A percentile compares a stretch with the other conserved stretches of the same genome.
phyloP scores from a whole-genome alignment of 2,888 invertebrate species.

The Biston betularia region DNA sequence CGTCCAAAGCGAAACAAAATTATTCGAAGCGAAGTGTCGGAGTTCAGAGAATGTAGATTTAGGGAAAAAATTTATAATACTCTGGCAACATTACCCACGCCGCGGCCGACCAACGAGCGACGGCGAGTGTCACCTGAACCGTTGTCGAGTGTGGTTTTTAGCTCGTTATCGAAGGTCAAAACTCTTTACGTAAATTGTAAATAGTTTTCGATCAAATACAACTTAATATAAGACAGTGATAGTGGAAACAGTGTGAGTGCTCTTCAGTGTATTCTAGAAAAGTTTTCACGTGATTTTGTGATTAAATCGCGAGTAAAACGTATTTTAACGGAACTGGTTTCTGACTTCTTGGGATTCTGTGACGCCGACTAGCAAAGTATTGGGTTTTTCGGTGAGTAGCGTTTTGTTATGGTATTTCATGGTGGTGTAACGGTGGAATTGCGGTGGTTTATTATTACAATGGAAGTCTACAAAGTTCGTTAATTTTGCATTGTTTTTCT shows the following conservation, averaged over 20 bases:
- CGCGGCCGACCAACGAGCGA: too few relatives aligned
- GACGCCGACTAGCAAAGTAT: constrained; percentile 58
- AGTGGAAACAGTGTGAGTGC: constrained; percentile 70
- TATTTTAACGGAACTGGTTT: constrained; percentile 69
- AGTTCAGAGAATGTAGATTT: too few relatives aligned
- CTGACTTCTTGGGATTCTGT: constrained; percentile 62
- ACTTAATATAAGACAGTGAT: constrained; percentile 56
- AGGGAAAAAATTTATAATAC: too few relatives aligned
- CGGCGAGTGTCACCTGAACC: constrained; percentile 46
- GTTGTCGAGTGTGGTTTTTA: constrained; percentile 29
- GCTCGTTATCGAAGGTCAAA: constrained; percentile 50
- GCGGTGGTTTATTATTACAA: constrained; percentile 40
- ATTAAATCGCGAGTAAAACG: constrained; percentile 73
- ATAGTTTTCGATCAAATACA: constrained; percentile 62
- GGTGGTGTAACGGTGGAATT: constrained; percentile 60
- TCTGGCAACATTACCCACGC: background rate
- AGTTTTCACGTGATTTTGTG: constrained; percentile 74
- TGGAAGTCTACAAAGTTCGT: constrained; percentile 12
- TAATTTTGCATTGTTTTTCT: constrained; percentile 13
- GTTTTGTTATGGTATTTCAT: constrained; percentile 73
- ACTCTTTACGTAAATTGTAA: constrained; percentile 74
- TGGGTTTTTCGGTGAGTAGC: constrained; percentile 71
- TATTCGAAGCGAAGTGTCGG: too few relatives aligned
- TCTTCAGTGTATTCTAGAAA: constrained; percentile 53
- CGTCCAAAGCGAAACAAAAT: too few relatives aligned